phyloP scores from a whole-genome alignment of 2,797 vertebrate genomes.

The Argyrosomus regius region DNA sequence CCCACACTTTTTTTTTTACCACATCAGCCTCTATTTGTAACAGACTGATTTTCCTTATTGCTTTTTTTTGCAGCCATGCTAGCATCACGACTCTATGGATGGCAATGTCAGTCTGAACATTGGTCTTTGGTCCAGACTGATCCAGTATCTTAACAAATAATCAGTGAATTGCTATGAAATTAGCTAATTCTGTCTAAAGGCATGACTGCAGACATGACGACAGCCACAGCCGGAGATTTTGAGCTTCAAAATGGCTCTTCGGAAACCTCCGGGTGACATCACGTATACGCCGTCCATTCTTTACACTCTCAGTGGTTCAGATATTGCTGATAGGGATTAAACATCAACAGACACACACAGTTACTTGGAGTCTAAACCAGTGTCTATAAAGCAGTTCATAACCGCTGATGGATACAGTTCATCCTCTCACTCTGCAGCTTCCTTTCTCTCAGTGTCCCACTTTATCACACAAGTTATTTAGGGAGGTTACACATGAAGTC shows the following conservation, averaged over 20 bases:
- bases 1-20: constrained; percentile 44
- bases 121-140: neutral
- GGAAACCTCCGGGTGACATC: no score
- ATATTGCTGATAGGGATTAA: neutral
- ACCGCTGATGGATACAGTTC: constrained; percentile 2
- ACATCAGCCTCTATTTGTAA: constrained; percentile 14
- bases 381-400: neutral
- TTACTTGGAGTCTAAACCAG: neutral
- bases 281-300: no score
- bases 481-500: constrained; percentile 41
- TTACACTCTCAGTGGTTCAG: neutral
- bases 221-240: no score
- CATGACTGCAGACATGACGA: no score
- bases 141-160: neutral
- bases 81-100: neutral
- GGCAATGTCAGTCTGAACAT: no score
- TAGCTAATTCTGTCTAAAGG: neutral
- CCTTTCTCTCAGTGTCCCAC: constrained; percentile 7
- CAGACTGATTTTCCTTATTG: neutral
- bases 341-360: neutral
- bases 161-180: neutral
- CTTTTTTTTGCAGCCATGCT: neutral
- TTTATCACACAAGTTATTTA: constrained; percentile 45
- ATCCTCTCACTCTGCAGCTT: neutral
- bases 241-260: no score